Evolutionary conservation across 1,140 invertebrate species (phyloP), one percentile per base, ranked within the genome.

Genomic region (Drosophila ogumai): DNA sequence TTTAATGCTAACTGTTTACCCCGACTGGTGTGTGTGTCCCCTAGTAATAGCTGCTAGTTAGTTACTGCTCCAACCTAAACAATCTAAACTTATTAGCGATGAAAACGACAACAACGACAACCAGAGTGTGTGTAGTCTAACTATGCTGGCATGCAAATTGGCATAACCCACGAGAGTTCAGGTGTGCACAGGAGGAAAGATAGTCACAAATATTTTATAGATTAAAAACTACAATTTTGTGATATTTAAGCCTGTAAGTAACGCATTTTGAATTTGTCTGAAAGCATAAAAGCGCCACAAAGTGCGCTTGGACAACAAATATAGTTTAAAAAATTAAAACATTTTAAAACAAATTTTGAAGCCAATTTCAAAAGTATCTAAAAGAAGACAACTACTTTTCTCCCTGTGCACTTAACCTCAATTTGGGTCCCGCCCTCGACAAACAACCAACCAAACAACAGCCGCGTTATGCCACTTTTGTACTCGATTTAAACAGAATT

Each of bases 81-180:
- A 60, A 65, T 67, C 66, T 54, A 52, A 69, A 67, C 66, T 54
- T 69, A 69, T 69, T 69, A 68, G 66, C 38, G 43, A 13, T 28
- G 64, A 71, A 44, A 50, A 19, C n/a, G 25, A 43, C 43, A 32
- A 34, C 41, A 44, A 41, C 17, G 31, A 22, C 17, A 60, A 4
- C 7, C n/a, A 8, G 49, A 32, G 34, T n/a, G 43, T 36, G 43
- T 47, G 59, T 64, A 65, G 58, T 36, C 22, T n/a, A 44, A 63
- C 50, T 58, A 43, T 73, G 43, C 60, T 75, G 71, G 75, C 81
- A 85, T 85, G 77, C 81, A 84, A 84, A 84, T 80, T 75, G 81
- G 80, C 71, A 75, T 79, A 82, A 82, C 54, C 49, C 43, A 73
- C 57, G 60, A 43, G 3, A 34, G 44, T 58, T 19, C 25, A 38